phyloP scores from a whole-genome alignment of 2,113 vertebrate genomes.

The Vidua macroura region DNA sequence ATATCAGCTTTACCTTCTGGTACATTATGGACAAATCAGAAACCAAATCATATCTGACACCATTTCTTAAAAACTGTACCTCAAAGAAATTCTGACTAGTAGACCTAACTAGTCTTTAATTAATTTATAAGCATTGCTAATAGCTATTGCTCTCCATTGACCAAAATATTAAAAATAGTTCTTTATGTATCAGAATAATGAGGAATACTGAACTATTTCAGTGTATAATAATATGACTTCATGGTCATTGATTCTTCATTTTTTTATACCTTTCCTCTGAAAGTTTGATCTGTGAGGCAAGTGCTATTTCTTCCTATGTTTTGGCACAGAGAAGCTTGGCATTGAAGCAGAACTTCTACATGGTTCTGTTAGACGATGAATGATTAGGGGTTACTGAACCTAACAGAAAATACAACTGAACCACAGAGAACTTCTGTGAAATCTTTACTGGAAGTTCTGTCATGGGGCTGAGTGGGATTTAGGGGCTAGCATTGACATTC shows the following conservation, averaged over 20 bases:
- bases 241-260: not conserved
- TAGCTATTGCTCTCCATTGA: not conserved
- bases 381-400: not conserved
- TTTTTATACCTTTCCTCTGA: not conserved
- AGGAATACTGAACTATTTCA: not conserved
- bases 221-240: not conserved
- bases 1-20: not conserved
- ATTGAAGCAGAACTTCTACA: rapidly evolving
- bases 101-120: not conserved
- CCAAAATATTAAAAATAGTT: not conserved
- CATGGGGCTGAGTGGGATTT: not conserved
- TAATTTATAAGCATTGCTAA: not conserved
- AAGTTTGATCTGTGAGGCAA: not conserved
- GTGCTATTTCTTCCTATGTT: not conserved
- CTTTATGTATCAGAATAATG: not conserved
- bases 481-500: not conserved
- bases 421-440: not conserved
- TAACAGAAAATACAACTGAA: not conserved
- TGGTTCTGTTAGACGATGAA: not conserved
- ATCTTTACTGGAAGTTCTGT: not conserved
- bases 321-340: not conserved
- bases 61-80: not conserved
- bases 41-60: not conserved
- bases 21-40: not conserved
- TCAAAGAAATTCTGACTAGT: not conserved